A percentile compares a stretch with the other conserved stretches of the same genome.
These are phyloP conservation scores for Neodiprion pinetum DNA, from an alignment of 1,140 invertebrate genomes.

Conservation along the genomic window DNA sequence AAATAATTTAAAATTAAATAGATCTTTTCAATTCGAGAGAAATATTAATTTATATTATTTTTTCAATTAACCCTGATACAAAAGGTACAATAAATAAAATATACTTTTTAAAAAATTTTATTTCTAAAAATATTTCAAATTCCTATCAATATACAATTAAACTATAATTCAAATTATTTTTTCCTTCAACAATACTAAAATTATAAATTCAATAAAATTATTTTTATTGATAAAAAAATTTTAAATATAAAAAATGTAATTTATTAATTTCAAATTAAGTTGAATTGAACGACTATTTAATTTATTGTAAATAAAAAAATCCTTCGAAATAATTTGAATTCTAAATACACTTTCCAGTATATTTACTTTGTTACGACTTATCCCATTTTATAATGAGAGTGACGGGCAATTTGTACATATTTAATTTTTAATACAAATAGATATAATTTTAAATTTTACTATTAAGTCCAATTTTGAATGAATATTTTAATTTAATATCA, in stretches of 20 bases:
- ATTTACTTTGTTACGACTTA: too few species aligned
- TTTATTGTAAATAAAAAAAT: slow-evolving; percentile 67
- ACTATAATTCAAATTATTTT: too few species aligned
- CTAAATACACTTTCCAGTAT: slow-evolving; percentile 40
- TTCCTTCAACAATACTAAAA: slow-evolving; percentile 54
- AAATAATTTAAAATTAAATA: too few species aligned
- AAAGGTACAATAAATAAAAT: slow-evolving; percentile 68
- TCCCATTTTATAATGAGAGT: too few species aligned
- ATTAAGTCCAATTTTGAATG: too few species aligned
- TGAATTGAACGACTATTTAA: slow-evolving; percentile 55
- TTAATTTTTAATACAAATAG: too few species aligned
- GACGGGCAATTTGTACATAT: too few species aligned
- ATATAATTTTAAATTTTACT: too few species aligned
- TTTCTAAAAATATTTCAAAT: slow-evolving; percentile 31
- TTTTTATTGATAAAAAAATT: slow-evolving; percentile 43
- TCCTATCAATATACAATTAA: too few species aligned
- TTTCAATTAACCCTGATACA: slow-evolving; percentile 71
- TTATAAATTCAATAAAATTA: slow-evolving; percentile 37
- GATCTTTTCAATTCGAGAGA: too few species aligned
- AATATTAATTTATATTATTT: slow-evolving; percentile 52
- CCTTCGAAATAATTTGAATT: slow-evolving; percentile 59
- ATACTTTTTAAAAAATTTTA: slow-evolving; percentile 53
- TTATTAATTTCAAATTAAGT: slow-evolving; percentile 54
- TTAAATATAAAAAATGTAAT: slow-evolving; percentile 42
- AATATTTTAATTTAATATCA: too few species aligned